Base-by-base conservation (phyloP, 2,113 vertebrate genomes). In the Zosterops pallidus region DNA sequence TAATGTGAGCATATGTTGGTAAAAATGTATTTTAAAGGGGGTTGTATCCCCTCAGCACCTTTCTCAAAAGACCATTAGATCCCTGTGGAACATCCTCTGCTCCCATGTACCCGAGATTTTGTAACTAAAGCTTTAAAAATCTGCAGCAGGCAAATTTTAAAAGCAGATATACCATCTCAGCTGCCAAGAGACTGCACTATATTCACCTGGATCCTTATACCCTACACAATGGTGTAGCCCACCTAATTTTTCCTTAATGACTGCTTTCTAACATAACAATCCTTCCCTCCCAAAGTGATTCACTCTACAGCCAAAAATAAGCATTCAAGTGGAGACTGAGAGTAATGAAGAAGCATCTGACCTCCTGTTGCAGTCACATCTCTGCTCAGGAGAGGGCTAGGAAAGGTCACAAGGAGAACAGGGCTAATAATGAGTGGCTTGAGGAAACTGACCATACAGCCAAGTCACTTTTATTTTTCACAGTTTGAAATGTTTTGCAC, bases 221-320 rank as follows among this genome's bases (percentile, higher is more conserved):
- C 14, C 42, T 90, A 71, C 41, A 47, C 55, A 84, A 68, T 37
- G 14, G 28, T 86, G 70, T 89, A 87, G 37, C 72, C 76, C 47
- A 62, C 88, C 71, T 80, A 76, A 79, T 76, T 71, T 93, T 92
- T 83, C 78, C 57, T 41, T 79, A 90, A 94, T 90, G 52, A 71
- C 29, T 93, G 24, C 85, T 78, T 94, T 79, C 47, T 84, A 65
- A 60, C 22, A 33, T 85, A 76, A 85, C 76, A 55, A 68, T 90
- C 60, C 35, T 81, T 9, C 81, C 77, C 83, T 95, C 90, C 33
- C 55, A 92, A 86, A 85, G 13, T 83, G 78, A 80, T 44, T 93
- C 55, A n/a, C 37, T 71, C 55, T 64, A 53, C 44, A 86, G 81
- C 42, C 11, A 37, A 77, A 67, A 89, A 55, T 6, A 12, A 75